These are phyloP conservation scores for Trematomus loennbergii DNA, from an alignment of 2,113 vertebrate species.

Conservation along the genomic window DNA sequence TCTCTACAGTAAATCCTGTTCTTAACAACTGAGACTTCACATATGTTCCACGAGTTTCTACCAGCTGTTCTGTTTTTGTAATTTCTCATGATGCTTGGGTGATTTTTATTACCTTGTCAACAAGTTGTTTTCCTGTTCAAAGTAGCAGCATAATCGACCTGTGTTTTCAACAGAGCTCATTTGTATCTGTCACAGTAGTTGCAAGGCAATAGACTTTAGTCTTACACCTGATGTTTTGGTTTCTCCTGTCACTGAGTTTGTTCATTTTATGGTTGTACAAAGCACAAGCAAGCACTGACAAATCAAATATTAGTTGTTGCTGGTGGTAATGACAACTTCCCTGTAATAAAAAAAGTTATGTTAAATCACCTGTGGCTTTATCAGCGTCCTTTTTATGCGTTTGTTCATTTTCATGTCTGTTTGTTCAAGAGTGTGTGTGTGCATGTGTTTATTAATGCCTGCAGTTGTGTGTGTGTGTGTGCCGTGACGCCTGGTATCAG, in stretches of 20 bases:
- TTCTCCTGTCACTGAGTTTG: constrained; percentile 48
- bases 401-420: constrained; percentile 1
- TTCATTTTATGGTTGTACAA: constrained; percentile 66
- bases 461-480: background rate
- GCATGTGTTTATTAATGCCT: constrained; percentile 24
- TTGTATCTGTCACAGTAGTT: background rate
- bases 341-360: constrained; percentile 73
- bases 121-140: background rate
- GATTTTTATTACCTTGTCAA: constrained; percentile 7
- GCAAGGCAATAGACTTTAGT: background rate
- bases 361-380: constrained; percentile 47
- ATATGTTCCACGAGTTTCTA: constrained; percentile 18
- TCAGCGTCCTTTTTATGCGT: constrained; percentile 14
- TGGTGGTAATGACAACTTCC: constrained; percentile 56
- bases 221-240: constrained; percentile 10
- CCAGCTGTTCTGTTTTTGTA: constrained; percentile 2
- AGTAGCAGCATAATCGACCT: constrained; percentile 2
- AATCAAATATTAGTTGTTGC: constrained; percentile 58
- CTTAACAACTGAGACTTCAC: constrained; percentile 25
- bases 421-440: constrained; percentile 2
- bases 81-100: constrained; percentile 15
- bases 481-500: constrained; percentile 55
- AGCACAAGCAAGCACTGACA: constrained; percentile 57
- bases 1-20: constrained; percentile 38
- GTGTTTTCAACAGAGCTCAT: constrained; percentile 5